phyloP scores from a whole-genome alignment of 2,113 vertebrate genomes.

The Cyprinodon variegatus region DNA sequence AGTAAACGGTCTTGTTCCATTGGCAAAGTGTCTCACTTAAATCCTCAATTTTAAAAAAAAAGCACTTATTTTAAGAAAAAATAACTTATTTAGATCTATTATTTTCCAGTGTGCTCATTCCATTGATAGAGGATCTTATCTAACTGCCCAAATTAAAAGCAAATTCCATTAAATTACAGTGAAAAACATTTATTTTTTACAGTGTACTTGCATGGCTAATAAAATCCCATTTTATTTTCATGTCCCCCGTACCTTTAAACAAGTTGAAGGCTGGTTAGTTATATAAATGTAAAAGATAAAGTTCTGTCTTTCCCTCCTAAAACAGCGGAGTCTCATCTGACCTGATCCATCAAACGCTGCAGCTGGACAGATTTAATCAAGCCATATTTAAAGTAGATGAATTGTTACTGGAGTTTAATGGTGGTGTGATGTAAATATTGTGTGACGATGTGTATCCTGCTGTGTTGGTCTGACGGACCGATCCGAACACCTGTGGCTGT shows the following conservation, averaged over 20 bases:
- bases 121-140: too few species aligned
- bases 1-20: too few species aligned
- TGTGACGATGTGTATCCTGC: constrained; percentile 63
- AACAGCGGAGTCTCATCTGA: not conserved
- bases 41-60: too few species aligned
- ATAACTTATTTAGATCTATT: too few species aligned
- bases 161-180: too few species aligned
- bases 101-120: too few species aligned
- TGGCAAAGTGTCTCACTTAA: too few species aligned
- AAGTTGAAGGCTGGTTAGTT: not conserved
- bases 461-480: constrained; percentile 63
- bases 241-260: not conserved
- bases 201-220: not conserved
- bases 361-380: constrained; percentile 65
- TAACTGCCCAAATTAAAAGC: too few species aligned
- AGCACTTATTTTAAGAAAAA: too few species aligned
- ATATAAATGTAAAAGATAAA: not conserved
- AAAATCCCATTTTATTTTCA: not conserved
- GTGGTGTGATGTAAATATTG: constrained; percentile 66
- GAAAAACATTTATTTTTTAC: not conserved
- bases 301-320: too few species aligned
- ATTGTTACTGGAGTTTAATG: constrained; percentile 57
- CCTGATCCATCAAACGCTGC: constrained; percentile 24
- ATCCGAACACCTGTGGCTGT: constrained; percentile 54
- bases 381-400: constrained; percentile 69